Evolutionary conservation across 2,888 invertebrate genomes (phyloP).

Genomic region (Acronicta alni): DNA sequence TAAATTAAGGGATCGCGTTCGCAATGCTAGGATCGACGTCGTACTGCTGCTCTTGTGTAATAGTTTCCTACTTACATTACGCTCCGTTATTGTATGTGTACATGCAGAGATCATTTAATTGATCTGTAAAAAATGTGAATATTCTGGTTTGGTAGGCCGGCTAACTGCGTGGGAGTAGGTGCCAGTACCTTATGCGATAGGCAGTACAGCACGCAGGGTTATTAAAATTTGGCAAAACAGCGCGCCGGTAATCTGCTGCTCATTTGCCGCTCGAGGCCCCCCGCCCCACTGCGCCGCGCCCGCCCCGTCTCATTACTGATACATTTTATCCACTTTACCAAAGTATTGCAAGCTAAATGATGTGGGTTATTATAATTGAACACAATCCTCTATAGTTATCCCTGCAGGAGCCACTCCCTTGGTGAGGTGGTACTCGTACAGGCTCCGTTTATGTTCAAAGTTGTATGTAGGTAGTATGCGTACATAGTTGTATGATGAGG

Average conservation of each 20-base stretch:
- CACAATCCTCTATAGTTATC: neutral
- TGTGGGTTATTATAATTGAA: conserved; percentile 28
- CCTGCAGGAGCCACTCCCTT: neutral
- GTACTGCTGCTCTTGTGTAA: too few relatives aligned
- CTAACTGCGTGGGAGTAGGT: too few relatives aligned
- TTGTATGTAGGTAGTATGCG: conserved; percentile 1
- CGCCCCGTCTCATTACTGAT: conserved; percentile 45
- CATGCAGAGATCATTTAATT: neutral
- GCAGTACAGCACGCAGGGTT: conserved; percentile 22
- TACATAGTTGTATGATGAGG: neutral
- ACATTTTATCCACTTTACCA: conserved; percentile 35
- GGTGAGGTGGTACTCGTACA: too few relatives aligned
- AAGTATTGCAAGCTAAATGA: conserved; percentile 33
- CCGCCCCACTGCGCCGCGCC: neutral
- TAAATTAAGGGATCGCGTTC: too few relatives aligned
- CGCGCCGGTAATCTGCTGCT: conserved; percentile 48
- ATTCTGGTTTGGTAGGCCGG: neutral
- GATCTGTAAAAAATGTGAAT: conserved; percentile 8
- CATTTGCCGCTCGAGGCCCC: conserved; percentile 49
- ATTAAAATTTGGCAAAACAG: conserved; percentile 51
- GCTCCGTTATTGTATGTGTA: too few relatives aligned
- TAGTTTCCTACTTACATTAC: too few relatives aligned
- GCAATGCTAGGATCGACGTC: too few relatives aligned
- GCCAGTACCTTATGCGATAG: neutral
- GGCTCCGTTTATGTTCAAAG: neutral